Conservation (phyloP, 2,888 invertebrate species). For the Erebia epiphron region DNA sequence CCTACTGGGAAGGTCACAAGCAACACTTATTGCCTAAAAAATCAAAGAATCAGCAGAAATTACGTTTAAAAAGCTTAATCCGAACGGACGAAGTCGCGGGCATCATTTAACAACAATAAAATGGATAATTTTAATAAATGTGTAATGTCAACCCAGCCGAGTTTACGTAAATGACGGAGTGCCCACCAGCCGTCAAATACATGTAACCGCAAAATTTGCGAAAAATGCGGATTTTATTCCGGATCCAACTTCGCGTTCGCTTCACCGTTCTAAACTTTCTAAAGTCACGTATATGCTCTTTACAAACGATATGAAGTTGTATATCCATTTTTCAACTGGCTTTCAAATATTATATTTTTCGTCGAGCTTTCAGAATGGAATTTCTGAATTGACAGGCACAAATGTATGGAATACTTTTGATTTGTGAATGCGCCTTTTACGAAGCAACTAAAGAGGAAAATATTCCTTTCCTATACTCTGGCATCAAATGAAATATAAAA, state of each 20-base stretch:
- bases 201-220: slow-evolving; percentile 27
- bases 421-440: background rate
- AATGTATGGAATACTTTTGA: slow-evolving; percentile 11
- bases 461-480: background rate
- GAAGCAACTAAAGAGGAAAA: background rate
- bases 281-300: slow-evolving; percentile 22
- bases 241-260: slow-evolving; percentile 2
- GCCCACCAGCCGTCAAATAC: slow-evolving; percentile 7
- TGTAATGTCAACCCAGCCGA: background rate
- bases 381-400: slow-evolving; percentile 6
- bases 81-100: too few species aligned
- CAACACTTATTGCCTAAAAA: too few species aligned
- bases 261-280: slow-evolving; percentile 1
- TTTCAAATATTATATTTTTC: background rate
- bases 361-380: slow-evolving; percentile 1
- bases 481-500: too few species aligned
- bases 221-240: slow-evolving; percentile 26
- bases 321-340: slow-evolving; percentile 7
- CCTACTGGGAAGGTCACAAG: too few species aligned
- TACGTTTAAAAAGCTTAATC: too few species aligned
- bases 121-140: slow-evolving; percentile 6
- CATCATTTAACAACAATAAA: too few species aligned
- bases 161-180: slow-evolving; percentile 8
- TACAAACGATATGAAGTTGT: slow-evolving; percentile 7
- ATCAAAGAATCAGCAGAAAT: too few species aligned